Evolutionary conservation across 2,797 vertebrate species (phyloP).

Genomic region (Sebastolobus alascanus): DNA sequence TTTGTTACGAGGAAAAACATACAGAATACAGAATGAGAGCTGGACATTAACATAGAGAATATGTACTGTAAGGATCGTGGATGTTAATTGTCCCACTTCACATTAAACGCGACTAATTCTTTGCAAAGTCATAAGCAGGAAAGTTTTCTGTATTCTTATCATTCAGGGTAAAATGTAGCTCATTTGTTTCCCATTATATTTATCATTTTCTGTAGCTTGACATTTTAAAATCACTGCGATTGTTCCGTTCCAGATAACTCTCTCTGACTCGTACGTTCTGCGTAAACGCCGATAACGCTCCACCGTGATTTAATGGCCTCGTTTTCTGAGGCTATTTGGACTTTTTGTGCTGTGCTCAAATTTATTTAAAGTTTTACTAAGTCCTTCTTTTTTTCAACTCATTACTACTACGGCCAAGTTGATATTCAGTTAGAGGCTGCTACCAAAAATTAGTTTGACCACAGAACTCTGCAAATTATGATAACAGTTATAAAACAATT

Average conservation of each 20-base stretch:
- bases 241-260: conserved; percentile 44
- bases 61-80: not conserved
- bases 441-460: not conserved
- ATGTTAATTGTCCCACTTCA: not conserved
- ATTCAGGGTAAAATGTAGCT: conserved; percentile 18
- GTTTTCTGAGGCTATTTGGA: conserved; percentile 44
- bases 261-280: conserved; percentile 15
- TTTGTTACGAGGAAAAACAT: not conserved
- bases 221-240: conserved; percentile 30
- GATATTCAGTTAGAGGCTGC: conserved; percentile 3
- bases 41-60: not conserved
- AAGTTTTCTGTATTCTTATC: conserved; percentile 36
- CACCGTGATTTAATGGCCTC: conserved; percentile 31
- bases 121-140: conserved; percentile 8
- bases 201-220: conserved; percentile 30
- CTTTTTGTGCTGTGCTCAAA: conserved; percentile 19
- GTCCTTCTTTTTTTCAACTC: not conserved
- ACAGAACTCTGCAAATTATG: conserved; percentile 35
- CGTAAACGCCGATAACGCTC: conserved; percentile 39
- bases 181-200: conserved; percentile 32
- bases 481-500: conserved; percentile 25
- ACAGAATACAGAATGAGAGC: not conserved
- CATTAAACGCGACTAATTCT: conserved; percentile 6
- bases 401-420: not conserved
- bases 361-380: conserved; percentile 17